Base-by-base conservation (phyloP, 37 sponge, comb jelly and placozoan genomes). In the Dysidea cf. avara region DNA sequence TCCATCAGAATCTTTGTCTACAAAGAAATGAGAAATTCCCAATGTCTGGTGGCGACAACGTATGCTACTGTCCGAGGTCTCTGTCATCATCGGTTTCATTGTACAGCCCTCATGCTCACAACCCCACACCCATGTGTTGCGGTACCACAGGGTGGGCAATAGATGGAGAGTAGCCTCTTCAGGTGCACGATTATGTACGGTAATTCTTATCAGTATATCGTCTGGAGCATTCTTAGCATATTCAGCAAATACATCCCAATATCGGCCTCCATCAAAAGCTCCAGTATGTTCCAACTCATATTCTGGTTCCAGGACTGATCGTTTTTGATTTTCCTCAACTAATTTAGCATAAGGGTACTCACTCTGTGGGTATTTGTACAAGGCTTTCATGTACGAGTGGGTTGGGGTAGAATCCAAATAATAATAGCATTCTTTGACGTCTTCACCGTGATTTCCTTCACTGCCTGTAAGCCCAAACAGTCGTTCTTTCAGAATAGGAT, bases 111-210 rank as follows among this genome's bases (percentile, higher is more conserved):
- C 96, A 54, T 93, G 94, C 31, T 84, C 75, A 76, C 93, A 95
- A 26, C 96, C 96, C 96, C 96, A 96, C 56, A 92, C 84, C 96
- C 96, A 96, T 47, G 94, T 92, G 56, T 96, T 96, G 12, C 96
- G 75, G 67, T 92, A 96, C 96, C 96, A 96, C 26, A 96, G 87
- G 12, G 94, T 92, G 5, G 96, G 96, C 22, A 96, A 84, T n/a
- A 96, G 73, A 51, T 92, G 93, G 48, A 96, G 61, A 6, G 63
- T 38, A 28, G 86, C 81, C 55, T 81, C 57, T 43, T 81, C 81
- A 2, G 75, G 52, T 7, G 87, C 88, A 9, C 96, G 86, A 65
- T 96, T 96, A 29, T 56, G 55, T 48, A 85, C 94, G 1, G 72
- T 85, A 26, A 96, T 75, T 22, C 76, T 69, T 17, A 96, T 79